phyloP scores from a whole-genome alignment of 2,113 vertebrate species.

The Collichthys lucidus region DNA sequence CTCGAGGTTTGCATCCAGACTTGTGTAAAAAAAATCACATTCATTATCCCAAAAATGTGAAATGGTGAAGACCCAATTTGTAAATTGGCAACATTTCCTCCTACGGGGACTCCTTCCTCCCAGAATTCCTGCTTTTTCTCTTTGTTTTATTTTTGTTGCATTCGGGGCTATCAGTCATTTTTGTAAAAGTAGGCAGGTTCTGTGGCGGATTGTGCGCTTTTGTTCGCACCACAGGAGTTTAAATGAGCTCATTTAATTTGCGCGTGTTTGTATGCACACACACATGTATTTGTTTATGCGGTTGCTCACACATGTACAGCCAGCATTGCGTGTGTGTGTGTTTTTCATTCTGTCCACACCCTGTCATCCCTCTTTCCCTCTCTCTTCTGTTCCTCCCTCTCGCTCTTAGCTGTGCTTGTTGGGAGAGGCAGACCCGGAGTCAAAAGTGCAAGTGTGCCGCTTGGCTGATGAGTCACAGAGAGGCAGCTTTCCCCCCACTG shows the following conservation, averaged over 20 bases:
- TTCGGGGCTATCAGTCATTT: conserved; percentile 36
- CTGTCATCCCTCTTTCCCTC: conserved; percentile 66
- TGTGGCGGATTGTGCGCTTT: conserved; percentile 36
- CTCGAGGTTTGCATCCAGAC: conserved; percentile 8
- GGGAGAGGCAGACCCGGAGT: conserved; percentile 72
- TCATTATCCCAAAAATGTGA: conserved; percentile 14
- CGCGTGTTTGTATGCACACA: conserved; percentile 62
- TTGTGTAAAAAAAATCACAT: conserved; percentile 10
- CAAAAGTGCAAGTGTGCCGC: conserved; percentile 82
- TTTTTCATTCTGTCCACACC: conserved; percentile 75
- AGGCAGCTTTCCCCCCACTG: conserved; percentile 74
- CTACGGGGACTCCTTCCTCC: neutral
- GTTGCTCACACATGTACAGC: conserved; percentile 69
- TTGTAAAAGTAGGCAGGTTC: conserved; percentile 43
- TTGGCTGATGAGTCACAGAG: conserved; percentile 80
- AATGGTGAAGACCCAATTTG: conserved; percentile 11
- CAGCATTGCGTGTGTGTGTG: conserved; percentile 56
- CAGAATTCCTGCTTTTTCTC: neutral
- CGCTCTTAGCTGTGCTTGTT: conserved; percentile 45
- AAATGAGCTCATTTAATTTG: conserved; percentile 73
- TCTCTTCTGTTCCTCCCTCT: conserved; percentile 53
- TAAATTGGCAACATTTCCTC: conserved; percentile 18
- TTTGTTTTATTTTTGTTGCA: neutral
- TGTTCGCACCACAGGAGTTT: conserved; percentile 59
- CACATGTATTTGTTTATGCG: conserved; percentile 75